These are phyloP conservation scores for Platycercus adscitus DNA, from an alignment of 2,113 vertebrate species.

Conservation along the genomic window DNA sequence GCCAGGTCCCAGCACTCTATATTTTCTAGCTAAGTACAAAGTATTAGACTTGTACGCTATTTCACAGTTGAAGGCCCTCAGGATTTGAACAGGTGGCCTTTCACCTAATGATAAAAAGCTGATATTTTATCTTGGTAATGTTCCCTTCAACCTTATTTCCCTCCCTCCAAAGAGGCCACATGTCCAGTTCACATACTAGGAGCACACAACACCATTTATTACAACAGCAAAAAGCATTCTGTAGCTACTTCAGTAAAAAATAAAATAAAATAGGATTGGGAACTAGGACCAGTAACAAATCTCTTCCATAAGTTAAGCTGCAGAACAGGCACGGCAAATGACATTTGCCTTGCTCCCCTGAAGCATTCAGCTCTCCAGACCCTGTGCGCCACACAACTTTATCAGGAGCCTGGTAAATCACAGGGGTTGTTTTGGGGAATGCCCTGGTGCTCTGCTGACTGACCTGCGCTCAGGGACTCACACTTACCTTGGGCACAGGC, in stretches of 20 bases:
- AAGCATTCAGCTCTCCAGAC: neutral
- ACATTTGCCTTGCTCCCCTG: too few relatives aligned
- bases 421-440: neutral
- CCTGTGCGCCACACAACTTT: neutral
- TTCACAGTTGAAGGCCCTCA: neutral
- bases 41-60: neutral
- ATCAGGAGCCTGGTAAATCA: fast-evolving
- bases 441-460: neutral
- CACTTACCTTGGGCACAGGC: neutral
- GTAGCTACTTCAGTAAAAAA: neutral
- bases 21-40: neutral
- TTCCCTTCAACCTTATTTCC: neutral
- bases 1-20: neutral
- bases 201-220: neutral
- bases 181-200: neutral
- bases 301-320: fast-evolving
- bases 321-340: fast-evolving
- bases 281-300: neutral
- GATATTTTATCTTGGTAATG: neutral
- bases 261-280: neutral
- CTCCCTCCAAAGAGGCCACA: neutral
- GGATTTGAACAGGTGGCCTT: neutral
- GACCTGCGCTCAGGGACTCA: neutral
- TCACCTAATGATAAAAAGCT: neutral
- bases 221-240: neutral